Evolutionary conservation across 2,113 vertebrate species (phyloP).

Genomic region (Thermophis baileyi): DNA sequence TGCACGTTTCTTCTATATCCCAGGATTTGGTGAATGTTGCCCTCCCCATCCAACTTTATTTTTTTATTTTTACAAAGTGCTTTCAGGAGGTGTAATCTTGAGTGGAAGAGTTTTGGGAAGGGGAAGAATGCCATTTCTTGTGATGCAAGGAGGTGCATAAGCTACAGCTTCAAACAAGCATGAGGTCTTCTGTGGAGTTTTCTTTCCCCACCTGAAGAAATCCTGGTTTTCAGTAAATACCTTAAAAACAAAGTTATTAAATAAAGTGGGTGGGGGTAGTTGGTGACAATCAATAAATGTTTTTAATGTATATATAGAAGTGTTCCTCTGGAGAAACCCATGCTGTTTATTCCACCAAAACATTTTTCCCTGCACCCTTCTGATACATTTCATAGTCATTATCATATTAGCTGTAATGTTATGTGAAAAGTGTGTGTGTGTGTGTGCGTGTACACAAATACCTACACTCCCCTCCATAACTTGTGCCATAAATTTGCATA

Average conservation of each 20-base stretch:
- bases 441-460: rapidly evolving
- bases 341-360: neutral
- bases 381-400: neutral
- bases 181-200: neutral
- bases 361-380: neutral
- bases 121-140: neutral
- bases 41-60: neutral
- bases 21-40: neutral
- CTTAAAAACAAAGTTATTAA: neutral
- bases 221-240: neutral
- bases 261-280: neutral
- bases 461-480: neutral
- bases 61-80: neutral
- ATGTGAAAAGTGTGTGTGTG: too few relatives aligned
- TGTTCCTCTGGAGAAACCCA: neutral
- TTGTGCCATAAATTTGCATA: neutral
- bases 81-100: neutral
- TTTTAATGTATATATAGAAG: neutral
- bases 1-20: neutral
- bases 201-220: neutral
- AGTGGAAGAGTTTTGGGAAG: neutral
- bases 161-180: neutral
- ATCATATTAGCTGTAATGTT: neutral
- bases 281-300: neutral
- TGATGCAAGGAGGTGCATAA: neutral